Base-by-base conservation (phyloP, 2,797 vertebrate genomes). In the Sebastes itinus region DNA sequence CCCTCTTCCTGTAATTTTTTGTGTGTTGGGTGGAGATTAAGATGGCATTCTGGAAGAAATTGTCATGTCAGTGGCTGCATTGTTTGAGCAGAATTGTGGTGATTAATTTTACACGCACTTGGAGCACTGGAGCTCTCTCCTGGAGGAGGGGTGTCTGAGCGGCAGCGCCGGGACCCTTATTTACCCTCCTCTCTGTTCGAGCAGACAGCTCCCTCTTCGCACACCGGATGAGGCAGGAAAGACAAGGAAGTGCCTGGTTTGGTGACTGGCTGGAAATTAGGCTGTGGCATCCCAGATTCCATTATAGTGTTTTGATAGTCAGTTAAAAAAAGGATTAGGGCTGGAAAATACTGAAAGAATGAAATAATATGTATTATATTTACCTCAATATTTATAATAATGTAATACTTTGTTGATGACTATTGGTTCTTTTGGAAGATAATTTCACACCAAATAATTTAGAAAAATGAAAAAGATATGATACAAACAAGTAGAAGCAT, bases 1-100 rank as follows among this genome's bases (percentile, higher is more conserved):
- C 74, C 80, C 87, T 92, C 82, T 87, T 90, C 90, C 90, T 94
- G 87, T 92, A 88, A 91, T 94, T 93, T 93, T 90, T 90, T 93
- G 87, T 90, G 89, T 93, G 92, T 92, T 87, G 89, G 94, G 91
- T 88, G 88, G 92, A 96, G 95, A 96, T 96, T 96, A 96, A 95
- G 93, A 95, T 89, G 91, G 88, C 92, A 95, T 96, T 95, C 94
- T 93, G 92, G 89, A 86, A 92, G 88, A 95, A 95, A 96, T 96
- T 95, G 95, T 94, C 92, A 93, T 95, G 95, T 95, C 93, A 91
- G 93, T 92, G 92, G 88, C 86, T 89, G 94, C 87, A 94, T 96
- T 96, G 95, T 96, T 96, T 95, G 94, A 93, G 92, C 79, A 87
- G 92, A 93, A 95, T 94, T 95, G 93, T 87, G 91, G 91, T 95